A percentile compares a stretch with the other conserved stretches of the same genome.
phyloP scores from a whole-genome alignment of 2,113 vertebrate species.

The cattle (Bos taurus) region DNA sequence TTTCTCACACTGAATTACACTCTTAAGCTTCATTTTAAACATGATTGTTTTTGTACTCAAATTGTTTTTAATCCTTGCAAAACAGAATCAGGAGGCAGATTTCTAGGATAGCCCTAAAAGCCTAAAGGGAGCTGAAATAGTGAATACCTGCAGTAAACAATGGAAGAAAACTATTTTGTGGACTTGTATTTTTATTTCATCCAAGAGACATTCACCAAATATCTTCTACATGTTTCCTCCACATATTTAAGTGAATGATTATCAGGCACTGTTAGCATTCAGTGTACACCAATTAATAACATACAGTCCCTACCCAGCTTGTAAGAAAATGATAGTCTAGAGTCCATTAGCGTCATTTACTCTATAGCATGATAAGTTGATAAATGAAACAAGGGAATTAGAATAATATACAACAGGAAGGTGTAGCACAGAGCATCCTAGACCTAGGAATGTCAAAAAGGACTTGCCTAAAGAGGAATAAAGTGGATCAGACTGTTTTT shows the following conservation, averaged over 20 bases:
- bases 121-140: background rate
- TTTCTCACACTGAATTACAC: constrained; percentile 41
- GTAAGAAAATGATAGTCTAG: constrained; percentile 11
- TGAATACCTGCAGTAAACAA: background rate
- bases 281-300: background rate
- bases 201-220: background rate
- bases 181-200: background rate
- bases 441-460: background rate
- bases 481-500: background rate
- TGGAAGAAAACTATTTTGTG: background rate
- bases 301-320: background rate
- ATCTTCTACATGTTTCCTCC: background rate
- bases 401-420: background rate
- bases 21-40: background rate
- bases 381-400: constrained; percentile 11
- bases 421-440: background rate
- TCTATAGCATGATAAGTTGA: background rate
- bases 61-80: background rate
- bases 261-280: background rate
- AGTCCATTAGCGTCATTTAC: background rate
- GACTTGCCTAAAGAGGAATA: background rate
- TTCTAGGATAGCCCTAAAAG: background rate
- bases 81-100: background rate
- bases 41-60: background rate
- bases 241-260: background rate